phyloP scores from a whole-genome alignment of 2,113 vertebrate species.

The Psittacus erithacus region DNA sequence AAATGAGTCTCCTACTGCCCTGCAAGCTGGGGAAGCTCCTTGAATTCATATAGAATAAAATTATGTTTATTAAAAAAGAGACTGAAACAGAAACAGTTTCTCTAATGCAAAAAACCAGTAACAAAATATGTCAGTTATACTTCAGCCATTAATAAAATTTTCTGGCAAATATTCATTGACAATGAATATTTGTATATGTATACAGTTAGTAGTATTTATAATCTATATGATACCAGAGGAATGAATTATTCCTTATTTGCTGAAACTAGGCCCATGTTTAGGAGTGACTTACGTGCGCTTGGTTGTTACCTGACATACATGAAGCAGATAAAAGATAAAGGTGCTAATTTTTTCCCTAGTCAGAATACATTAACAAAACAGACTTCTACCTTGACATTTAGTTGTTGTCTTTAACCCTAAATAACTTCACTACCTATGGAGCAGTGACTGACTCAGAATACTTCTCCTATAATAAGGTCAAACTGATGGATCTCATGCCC shows the following conservation, averaged over 20 bases:
- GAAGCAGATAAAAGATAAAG: background rate
- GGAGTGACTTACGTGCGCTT: background rate
- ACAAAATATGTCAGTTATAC: background rate
- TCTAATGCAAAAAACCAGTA: background rate
- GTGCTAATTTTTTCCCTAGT: background rate
- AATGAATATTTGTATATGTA: background rate
- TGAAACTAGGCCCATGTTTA: background rate
- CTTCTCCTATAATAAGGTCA: background rate
- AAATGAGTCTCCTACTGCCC: slow-evolving; percentile 50
- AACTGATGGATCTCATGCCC: background rate
- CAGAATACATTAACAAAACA: background rate
- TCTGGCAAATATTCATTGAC: background rate
- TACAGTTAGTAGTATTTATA: background rate
- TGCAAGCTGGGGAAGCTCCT: slow-evolving; percentile 18
- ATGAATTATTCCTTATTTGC: background rate
- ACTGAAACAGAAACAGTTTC: background rate
- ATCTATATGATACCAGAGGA: background rate
- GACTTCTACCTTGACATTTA: background rate
- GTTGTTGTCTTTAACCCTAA: background rate
- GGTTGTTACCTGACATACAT: background rate
- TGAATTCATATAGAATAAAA: background rate
- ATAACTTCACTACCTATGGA: background rate
- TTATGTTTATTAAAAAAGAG: background rate
- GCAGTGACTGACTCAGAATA: background rate
- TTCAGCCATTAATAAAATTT: background rate